Conservation (phyloP, 2,113 vertebrate species). For the Trichechus manatus region DNA sequence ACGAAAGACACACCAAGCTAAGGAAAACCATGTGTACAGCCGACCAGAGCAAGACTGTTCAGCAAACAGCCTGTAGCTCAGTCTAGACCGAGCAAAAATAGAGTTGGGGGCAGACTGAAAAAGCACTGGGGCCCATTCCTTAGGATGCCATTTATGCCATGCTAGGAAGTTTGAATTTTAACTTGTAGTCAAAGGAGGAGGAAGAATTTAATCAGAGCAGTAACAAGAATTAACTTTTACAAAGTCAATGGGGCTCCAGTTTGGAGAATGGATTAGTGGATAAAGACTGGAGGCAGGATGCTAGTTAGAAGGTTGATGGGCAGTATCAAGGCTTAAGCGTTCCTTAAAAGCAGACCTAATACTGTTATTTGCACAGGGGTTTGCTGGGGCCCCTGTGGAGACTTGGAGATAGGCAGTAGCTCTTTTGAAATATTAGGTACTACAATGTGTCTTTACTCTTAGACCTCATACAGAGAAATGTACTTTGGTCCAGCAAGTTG, state of each 20-base stretch:
- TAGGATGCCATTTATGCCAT: neutral
- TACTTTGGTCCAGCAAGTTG: neutral
- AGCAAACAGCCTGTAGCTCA: neutral
- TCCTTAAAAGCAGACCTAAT: neutral
- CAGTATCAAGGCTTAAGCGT: neutral
- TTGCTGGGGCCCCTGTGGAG: neutral
- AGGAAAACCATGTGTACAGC: neutral
- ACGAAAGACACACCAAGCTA: neutral
- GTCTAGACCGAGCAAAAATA: neutral
- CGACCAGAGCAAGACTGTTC: neutral
- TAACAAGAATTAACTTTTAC: slow-evolving; percentile 17
- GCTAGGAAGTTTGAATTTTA: neutral
- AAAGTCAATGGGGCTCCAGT: neutral
- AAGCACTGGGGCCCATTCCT: neutral
- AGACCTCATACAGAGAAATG: neutral
- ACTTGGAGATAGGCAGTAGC: neutral
- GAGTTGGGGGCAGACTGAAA: neutral
- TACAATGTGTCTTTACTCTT: neutral
- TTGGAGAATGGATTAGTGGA: neutral
- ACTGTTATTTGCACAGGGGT: neutral
- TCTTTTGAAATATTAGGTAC: neutral
- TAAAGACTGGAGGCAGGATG: neutral
- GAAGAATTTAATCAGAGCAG: neutral
- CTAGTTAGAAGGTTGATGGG: neutral
- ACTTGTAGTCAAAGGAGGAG: neutral